phyloP scores from a whole-genome alignment of 2,888 invertebrate genomes.

The Ypsolopha sequella region DNA sequence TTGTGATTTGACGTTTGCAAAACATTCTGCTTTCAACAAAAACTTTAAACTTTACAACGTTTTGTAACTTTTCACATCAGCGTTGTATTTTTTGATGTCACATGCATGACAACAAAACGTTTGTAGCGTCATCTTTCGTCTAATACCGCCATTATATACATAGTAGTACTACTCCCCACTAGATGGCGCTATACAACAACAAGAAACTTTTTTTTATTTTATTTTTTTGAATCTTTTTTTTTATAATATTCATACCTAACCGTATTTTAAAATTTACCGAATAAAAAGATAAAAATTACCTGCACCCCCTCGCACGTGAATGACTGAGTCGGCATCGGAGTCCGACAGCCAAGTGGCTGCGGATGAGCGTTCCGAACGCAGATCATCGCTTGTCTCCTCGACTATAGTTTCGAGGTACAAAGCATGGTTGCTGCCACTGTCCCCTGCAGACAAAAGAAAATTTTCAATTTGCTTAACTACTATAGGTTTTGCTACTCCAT shows the following conservation, averaged over 20 bases:
- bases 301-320: slow-evolving; percentile 72
- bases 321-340: slow-evolving; percentile 87
- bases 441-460: slow-evolving; percentile 34
- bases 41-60: no score
- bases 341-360: slow-evolving; percentile 76
- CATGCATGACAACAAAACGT: no score
- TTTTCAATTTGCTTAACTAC: not conserved
- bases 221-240: no score
- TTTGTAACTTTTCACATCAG: no score
- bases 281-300: slow-evolving; percentile 21
- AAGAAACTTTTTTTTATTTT: not conserved
- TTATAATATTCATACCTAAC: no score
- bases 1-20: no score
- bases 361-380: slow-evolving; percentile 79
- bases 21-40: no score
- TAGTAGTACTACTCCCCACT: slow-evolving; percentile 20
- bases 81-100: no score
- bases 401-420: slow-evolving; percentile 88
- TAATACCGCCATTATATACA: not conserved
- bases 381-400: slow-evolving; percentile 90
- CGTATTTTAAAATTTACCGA: not conserved
- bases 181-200: slow-evolving; percentile 33
- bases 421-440: slow-evolving; percentile 67
- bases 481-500: slow-evolving; percentile 10
- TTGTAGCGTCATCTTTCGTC: slow-evolving; percentile 8